Evolutionary conservation across 2,888 invertebrate genomes (phyloP).

Genomic region (Epirrita christyi): DNA sequence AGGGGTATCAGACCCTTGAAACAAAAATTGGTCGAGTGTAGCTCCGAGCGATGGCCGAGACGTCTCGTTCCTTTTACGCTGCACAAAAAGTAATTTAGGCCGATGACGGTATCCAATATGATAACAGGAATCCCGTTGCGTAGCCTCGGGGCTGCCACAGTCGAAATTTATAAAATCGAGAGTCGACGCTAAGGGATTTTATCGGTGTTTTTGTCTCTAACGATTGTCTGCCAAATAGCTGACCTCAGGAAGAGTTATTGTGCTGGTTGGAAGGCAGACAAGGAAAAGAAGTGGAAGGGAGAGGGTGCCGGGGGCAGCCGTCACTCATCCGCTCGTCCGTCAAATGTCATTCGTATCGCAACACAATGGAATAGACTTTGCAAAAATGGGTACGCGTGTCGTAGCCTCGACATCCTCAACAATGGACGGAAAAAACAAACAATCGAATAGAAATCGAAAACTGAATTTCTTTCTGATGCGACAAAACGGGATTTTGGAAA

Average conservation of each 20-base stretch:
- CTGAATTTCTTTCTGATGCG: conserved; percentile 78
- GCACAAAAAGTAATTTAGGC: conserved; percentile 78
- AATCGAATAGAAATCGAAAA: conserved; percentile 83
- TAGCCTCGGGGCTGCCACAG: conserved; percentile 61
- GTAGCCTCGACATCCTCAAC: conserved; percentile 68
- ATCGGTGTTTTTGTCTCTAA: conserved; percentile 56
- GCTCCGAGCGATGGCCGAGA: conserved; percentile 66
- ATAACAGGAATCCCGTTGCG: conserved; percentile 82
- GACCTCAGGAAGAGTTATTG: conserved; percentile 50
- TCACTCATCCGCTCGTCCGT: conserved; percentile 65
- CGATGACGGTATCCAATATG: conserved; percentile 74
- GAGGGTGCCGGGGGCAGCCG: conserved; percentile 47
- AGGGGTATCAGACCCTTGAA: conserved; percentile 63
- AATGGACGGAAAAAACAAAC: conserved; percentile 81
- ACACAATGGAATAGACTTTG: conserved; percentile 80
- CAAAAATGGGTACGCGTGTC: conserved; percentile 82
- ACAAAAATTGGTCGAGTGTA: conserved; percentile 67
- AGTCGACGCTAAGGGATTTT: conserved; percentile 47
- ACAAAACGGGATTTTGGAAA: conserved; percentile 82
- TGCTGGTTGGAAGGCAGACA: conserved; percentile 13
- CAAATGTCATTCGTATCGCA: conserved; percentile 74
- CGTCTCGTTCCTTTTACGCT: conserved; percentile 65
- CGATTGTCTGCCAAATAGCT: conserved; percentile 46
- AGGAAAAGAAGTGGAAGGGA: conserved; percentile 3
- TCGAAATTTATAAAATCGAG: conserved; percentile 49